Evolutionary conservation across 2,797 vertebrate genomes (phyloP).

Genomic region (Clarias fuscus): DNA sequence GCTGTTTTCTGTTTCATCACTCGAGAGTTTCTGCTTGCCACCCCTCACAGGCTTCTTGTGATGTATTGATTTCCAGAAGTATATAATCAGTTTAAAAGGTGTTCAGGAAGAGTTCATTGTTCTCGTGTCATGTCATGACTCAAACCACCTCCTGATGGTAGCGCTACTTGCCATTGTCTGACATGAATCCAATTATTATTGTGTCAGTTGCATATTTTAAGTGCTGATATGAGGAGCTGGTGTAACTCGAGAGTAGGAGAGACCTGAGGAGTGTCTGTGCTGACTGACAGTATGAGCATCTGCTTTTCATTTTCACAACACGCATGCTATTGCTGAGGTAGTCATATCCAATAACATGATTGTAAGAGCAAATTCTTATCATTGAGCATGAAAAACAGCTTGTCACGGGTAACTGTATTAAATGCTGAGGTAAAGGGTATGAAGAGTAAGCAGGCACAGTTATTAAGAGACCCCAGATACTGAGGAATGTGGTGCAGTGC

Average conservation of each 20-base stretch:
- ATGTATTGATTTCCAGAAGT: neutral
- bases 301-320: neutral
- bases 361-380: neutral
- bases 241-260: neutral
- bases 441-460: neutral
- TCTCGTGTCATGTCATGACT: neutral
- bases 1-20: neutral
- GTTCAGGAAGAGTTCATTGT: neutral
- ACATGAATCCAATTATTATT: neutral
- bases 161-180: neutral
- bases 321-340: neutral
- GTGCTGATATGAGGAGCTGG: neutral
- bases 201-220: neutral
- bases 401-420: neutral
- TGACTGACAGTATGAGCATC: neutral
- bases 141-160: neutral
- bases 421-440: neutral
- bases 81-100: neutral
- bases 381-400: neutral
- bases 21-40: neutral
- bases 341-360: neutral
- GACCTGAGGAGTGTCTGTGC: neutral
- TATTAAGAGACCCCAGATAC: neutral
- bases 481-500: neutral
- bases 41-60: neutral